These are phyloP conservation scores for Drosophila tropicalis DNA, from an alignment of 1,140 invertebrate species.

Conservation along the genomic window DNA sequence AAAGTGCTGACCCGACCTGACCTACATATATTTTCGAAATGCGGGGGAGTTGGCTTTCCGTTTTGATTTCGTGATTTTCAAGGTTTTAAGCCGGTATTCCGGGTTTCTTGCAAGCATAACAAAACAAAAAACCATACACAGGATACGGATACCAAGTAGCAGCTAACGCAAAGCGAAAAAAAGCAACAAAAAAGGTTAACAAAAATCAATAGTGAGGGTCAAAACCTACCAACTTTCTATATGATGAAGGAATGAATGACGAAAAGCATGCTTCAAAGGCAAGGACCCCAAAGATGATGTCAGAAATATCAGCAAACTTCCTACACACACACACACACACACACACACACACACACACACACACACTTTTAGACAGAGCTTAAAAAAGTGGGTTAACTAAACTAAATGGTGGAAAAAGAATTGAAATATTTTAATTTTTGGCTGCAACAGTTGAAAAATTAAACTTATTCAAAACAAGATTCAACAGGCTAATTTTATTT, in stretches of 20 bases:
- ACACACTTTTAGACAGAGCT: no score
- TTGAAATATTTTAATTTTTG: no score
- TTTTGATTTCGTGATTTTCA: neutral
- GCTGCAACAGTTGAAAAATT: no score
- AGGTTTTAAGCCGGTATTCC: slow-evolving; percentile 1
- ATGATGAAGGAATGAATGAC: slow-evolving; percentile 1
- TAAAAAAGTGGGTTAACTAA: no score
- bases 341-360: no score
- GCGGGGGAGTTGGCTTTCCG: neutral
- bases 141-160: neutral
- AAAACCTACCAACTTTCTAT: slow-evolving; percentile 6
- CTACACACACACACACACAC: no score
- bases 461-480: no score
- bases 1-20: neutral
- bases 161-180: neutral
- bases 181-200: neutral
- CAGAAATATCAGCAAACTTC: slow-evolving; percentile 2
- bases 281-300: slow-evolving; percentile 2
- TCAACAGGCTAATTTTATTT: no score
- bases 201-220: slow-evolving; percentile 11
- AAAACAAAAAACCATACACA: neutral
- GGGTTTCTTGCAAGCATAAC: neutral
- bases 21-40: neutral
- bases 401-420: no score
- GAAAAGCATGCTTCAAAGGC: neutral